Percentiles rank a stretch among this genome's conserved stretches.
Evolutionary conservation across 2,888 invertebrate genomes (phyloP).

Genomic region (Epinotia demarniana): DNA sequence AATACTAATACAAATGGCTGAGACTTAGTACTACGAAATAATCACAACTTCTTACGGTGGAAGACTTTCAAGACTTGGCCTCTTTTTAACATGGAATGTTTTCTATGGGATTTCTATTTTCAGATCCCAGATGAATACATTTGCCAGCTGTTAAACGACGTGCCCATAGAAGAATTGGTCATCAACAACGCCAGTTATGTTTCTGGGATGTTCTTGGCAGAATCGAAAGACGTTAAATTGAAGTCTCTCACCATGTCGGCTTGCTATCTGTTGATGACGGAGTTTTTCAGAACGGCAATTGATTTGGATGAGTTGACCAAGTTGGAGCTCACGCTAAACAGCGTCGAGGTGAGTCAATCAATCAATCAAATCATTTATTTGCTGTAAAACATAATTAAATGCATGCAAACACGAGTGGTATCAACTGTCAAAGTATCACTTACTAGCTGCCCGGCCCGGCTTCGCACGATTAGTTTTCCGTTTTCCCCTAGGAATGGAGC

Average conservation of each 20-base stretch:
- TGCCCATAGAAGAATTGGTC: constrained; percentile 10
- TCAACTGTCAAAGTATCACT: too few species aligned
- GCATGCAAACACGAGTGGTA: too few species aligned
- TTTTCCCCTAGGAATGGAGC: too few species aligned
- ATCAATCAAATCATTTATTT: too few species aligned
- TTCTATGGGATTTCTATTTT: background rate
- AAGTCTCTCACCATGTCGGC: background rate
- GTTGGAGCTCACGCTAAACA: constrained; percentile 19
- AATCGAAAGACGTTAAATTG: background rate
- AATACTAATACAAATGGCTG: too few species aligned
- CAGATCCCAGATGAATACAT: constrained; percentile 24
- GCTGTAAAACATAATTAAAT: too few species aligned
- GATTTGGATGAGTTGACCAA: constrained; percentile 5
- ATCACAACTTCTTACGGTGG: too few species aligned
- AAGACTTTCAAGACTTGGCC: too few species aligned
- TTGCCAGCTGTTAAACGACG: background rate
- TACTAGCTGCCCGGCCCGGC: too few species aligned
- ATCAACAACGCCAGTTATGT: constrained; percentile 20
- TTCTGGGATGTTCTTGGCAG: constrained; percentile 21
- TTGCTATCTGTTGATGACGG: constrained; percentile 18
- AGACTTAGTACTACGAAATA: too few species aligned
- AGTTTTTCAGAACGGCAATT: constrained; percentile 7
- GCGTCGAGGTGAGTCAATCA: constrained; percentile 6
- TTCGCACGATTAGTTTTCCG: too few species aligned
- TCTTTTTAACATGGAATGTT: too few species aligned